Evolutionary conservation across 2,797 vertebrate genomes (phyloP).

Genomic region (Scolopax bukidnonensis): DNA sequence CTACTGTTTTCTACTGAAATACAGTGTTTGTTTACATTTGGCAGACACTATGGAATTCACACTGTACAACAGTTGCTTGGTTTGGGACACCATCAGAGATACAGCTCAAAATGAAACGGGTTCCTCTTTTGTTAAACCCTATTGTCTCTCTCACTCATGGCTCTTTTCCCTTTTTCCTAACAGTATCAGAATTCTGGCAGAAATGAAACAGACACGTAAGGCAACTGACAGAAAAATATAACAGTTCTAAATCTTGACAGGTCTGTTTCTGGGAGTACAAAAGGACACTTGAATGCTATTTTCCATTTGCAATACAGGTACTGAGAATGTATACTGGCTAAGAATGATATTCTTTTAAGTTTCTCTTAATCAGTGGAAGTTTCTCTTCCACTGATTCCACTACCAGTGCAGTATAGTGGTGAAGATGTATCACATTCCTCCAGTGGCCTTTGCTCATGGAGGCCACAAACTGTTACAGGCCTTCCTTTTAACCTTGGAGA

Average conservation of each 20-base stretch:
- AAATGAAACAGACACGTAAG: not conserved
- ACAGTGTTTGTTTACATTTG: not conserved
- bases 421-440: not conserved
- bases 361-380: too few species aligned
- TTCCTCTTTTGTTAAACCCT: not conserved
- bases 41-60: not conserved
- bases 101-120: not conserved
- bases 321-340: not conserved
- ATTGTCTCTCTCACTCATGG: not conserved
- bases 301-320: too few species aligned
- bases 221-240: not conserved
- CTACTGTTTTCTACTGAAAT: not conserved
- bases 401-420: not conserved
- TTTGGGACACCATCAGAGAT: not conserved
- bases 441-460: not conserved
- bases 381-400: not conserved
- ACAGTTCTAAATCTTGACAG: not conserved
- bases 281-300: not conserved
- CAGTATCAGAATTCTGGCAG: not conserved
- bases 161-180: not conserved
- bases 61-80: not conserved
- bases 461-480: not conserved
- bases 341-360: not conserved
- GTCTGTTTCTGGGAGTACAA: not conserved
- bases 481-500: not conserved